Evolutionary conservation across 2,113 vertebrate genomes (phyloP).

Genomic region (Stigmatopora nigra): DNA sequence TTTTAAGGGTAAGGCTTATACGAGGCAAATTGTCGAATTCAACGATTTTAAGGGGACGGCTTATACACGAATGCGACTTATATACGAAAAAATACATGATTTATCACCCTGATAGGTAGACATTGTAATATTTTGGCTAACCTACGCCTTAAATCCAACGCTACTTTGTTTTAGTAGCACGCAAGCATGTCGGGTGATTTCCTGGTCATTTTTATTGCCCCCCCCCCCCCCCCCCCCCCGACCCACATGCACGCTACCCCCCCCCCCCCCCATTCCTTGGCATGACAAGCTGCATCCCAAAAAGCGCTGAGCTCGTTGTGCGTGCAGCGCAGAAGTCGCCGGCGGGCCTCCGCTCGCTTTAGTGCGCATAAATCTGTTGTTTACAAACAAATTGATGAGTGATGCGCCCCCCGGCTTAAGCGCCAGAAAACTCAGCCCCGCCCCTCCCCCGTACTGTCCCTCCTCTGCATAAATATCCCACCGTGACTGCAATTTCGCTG

Average conservation of each 20-base stretch:
- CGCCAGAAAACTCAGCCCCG: slow-evolving; percentile 43
- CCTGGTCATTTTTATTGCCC: slow-evolving; percentile 46
- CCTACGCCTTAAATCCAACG: neutral
- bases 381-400: slow-evolving; percentile 75
- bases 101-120: too few relatives aligned
- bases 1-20: too few relatives aligned
- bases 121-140: too few relatives aligned
- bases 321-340: slow-evolving; percentile 42
- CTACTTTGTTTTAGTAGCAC: slow-evolving; percentile 6
- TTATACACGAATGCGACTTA: too few relatives aligned
- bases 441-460: slow-evolving; percentile 30
- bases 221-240: neutral
- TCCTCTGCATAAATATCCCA: slow-evolving; percentile 46
- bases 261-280: neutral
- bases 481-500: slow-evolving; percentile 30
- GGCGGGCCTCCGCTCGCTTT: slow-evolving; percentile 51
- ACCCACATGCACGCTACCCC: too few relatives aligned
- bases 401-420: slow-evolving; percentile 63
- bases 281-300: slow-evolving; percentile 36
- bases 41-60: too few relatives aligned
- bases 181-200: slow-evolving; percentile 33
- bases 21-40: too few relatives aligned
- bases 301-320: slow-evolving; percentile 6
- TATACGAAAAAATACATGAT: too few relatives aligned
- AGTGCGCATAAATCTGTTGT: slow-evolving; percentile 68